A percentile compares a stretch with the other conserved stretches of the same genome.
Conservation (phyloP, 1,140 invertebrate genomes). For the Platorchestia sp. region DNA sequence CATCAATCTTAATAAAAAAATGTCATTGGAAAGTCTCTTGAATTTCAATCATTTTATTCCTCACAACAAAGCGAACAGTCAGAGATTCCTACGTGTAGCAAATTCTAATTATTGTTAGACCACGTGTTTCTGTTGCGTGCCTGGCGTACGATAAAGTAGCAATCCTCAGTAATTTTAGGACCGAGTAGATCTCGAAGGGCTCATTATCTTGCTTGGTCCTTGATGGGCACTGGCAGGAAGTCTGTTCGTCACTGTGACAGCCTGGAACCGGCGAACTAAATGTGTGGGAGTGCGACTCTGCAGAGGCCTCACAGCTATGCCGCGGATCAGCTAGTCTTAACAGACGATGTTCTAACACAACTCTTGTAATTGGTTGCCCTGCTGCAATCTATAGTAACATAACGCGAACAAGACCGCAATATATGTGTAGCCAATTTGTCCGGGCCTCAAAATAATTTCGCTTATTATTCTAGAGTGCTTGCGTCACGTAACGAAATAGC, state of each 20-base stretch:
- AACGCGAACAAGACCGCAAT: not conserved
- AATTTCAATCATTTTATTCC: no score
- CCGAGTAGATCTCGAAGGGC: not conserved
- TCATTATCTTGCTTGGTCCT: not conserved
- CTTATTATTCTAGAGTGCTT: no score
- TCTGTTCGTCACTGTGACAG: slow-evolving; percentile 11
- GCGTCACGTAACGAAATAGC: no score
- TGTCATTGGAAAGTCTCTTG: no score
- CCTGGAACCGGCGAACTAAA: not conserved
- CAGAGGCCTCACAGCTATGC: not conserved
- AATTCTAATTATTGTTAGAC: no score
- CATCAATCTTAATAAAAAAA: not conserved
- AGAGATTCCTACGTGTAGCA: no score
- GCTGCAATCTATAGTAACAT: not conserved
- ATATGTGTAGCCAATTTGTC: not conserved
- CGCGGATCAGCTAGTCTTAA: not conserved
- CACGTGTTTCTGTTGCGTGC: not conserved
- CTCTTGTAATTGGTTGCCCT: not conserved
- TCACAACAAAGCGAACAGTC: no score
- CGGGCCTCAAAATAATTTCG: no score
- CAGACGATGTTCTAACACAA: not conserved
- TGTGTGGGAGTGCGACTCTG: not conserved
- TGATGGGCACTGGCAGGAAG: slow-evolving; percentile 31
- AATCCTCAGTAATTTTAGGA: slow-evolving; percentile 21
- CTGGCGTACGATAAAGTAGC: not conserved